phyloP scores from a whole-genome alignment of 2,888 invertebrate genomes.

The Pasiphila rectangulata region DNA sequence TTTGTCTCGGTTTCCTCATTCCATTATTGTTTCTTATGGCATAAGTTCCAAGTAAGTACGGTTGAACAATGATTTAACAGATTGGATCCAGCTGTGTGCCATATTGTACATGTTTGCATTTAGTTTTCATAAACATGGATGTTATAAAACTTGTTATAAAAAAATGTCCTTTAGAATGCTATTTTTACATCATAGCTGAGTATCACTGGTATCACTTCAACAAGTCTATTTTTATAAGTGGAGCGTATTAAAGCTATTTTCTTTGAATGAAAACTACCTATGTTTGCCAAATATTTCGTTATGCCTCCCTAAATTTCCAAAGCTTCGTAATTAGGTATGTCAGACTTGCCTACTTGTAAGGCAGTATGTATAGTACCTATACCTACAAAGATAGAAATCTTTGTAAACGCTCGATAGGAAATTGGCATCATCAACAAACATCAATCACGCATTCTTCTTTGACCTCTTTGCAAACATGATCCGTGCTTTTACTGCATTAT shows the following conservation, averaged over 20 bases:
- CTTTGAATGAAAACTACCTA: conserved; percentile 2
- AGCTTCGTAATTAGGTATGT: conserved; percentile 1
- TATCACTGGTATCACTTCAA: too few species aligned
- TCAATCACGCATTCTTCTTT: conserved; percentile 61
- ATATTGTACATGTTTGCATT: conserved; percentile 28
- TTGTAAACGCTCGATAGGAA: conserved; percentile 52
- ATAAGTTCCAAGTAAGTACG: not conserved
- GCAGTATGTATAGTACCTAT: not conserved
- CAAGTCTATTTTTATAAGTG: too few species aligned
- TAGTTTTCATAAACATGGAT: too few species aligned
- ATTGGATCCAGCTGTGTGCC: conserved; percentile 30
- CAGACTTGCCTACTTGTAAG: not conserved
- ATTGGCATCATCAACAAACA: conserved; percentile 66
- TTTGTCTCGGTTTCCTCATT: conserved; percentile 11
- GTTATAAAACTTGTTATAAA: conserved; percentile 23
- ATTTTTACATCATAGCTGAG: too few species aligned
- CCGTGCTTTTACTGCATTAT: conserved; percentile 31
- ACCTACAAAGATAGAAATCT: too few species aligned
- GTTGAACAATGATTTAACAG: conserved; percentile 25
- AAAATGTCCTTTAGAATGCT: conserved; percentile 18
- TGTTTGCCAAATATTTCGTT: conserved; percentile 16
- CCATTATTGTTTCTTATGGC: conserved; percentile 3
- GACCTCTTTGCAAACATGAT: conserved; percentile 44
- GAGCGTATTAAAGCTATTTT: not conserved
- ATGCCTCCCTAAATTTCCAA: conserved; percentile 10